Base-by-base conservation (phyloP, 2,113 vertebrate species). In the Tinamus guttatus region DNA sequence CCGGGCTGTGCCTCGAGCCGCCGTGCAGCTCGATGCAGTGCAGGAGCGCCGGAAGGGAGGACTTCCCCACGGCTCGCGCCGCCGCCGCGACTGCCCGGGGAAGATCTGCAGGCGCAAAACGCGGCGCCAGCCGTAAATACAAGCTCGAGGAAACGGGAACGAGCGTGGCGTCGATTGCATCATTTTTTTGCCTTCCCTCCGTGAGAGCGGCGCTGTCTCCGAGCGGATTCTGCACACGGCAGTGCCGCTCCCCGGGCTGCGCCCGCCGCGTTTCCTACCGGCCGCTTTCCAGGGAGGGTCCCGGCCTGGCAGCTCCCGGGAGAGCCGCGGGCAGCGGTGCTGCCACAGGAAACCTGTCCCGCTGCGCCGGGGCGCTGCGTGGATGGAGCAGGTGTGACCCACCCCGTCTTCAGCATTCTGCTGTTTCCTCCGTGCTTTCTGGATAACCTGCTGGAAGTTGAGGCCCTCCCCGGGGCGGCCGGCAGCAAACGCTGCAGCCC, bases 91-190 rank as follows among this genome's bases (percentile, higher is more conserved):
- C 67, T 3, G 8, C 58, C 38, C 43, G 45, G 87, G 85, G 59
- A 73, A 65, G 86, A 43, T 49, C 63, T 73, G 47, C 68, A 14
- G 73, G 73, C 11, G 3, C 41, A 74, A 19, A 83, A 41, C 40
- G 8, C 30, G 49, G n/a, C 65, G 45, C 56, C 40, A 77, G 47
- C 84, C 92, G 20, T 41, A 94, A 94, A 86, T 81, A 78, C 71
- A 51, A n/a, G 3, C 41, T 68, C 5, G 81, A 84, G 91, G 89
- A 86, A 74, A 18, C 0, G 0, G 64, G 80, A 13, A 28, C 11
- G 54, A 73, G 83, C 2, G 2, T 12, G 27, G 69, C 2, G 1
- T 3, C 2, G 34, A 8, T 40, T 38, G 81, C 84, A 78, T 71
- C 81, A 7, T 21, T 21, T 43, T 58, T 43, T 3, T 47, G 65